Evolutionary conservation across 2,797 vertebrate genomes (phyloP).

Genomic region (Crenichthys baileyi): DNA sequence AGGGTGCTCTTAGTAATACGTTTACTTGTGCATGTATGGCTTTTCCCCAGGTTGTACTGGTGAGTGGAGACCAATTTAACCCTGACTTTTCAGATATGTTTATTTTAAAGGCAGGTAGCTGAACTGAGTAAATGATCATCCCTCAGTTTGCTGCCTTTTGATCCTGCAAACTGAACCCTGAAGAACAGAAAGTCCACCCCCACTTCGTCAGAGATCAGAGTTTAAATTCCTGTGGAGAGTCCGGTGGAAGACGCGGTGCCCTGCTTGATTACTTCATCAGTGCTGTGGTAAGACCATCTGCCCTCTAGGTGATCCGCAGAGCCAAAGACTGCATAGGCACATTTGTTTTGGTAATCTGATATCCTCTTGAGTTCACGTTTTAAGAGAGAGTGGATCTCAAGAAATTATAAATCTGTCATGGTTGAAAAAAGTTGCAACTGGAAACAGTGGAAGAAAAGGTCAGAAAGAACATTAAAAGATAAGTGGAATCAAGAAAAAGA

Average conservation of each 20-base stretch:
- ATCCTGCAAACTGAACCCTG: background rate
- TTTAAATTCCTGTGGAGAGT: constrained; percentile 6
- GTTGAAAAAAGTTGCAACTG: constrained; percentile 28
- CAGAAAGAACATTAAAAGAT: constrained; percentile 35
- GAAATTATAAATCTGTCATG: constrained; percentile 38
- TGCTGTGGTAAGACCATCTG: constrained; percentile 5
- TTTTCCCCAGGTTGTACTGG: background rate
- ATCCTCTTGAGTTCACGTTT: constrained; percentile 19
- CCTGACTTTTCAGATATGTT: background rate
- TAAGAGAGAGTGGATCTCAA: constrained; percentile 11
- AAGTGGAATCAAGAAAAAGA: constrained; percentile 20
- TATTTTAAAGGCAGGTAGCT: background rate
- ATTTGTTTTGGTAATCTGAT: constrained; percentile 27
- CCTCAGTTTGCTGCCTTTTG: background rate
- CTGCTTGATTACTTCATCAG: constrained; percentile 36
- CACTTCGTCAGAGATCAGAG: constrained; percentile 37
- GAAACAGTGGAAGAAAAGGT: constrained; percentile 27
- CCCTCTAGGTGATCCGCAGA: constrained; percentile 49
- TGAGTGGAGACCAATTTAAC: background rate
- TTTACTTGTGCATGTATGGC: background rate
- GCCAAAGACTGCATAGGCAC: constrained; percentile 52
- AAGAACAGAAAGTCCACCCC: constrained; percentile 5
- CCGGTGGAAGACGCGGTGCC: constrained; percentile 14
- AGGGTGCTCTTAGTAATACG: background rate
- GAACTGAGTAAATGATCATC: background rate